Evolutionary conservation across 2,113 vertebrate genomes (phyloP).

Genomic region (Campylorhamphus procurvoides): DNA sequence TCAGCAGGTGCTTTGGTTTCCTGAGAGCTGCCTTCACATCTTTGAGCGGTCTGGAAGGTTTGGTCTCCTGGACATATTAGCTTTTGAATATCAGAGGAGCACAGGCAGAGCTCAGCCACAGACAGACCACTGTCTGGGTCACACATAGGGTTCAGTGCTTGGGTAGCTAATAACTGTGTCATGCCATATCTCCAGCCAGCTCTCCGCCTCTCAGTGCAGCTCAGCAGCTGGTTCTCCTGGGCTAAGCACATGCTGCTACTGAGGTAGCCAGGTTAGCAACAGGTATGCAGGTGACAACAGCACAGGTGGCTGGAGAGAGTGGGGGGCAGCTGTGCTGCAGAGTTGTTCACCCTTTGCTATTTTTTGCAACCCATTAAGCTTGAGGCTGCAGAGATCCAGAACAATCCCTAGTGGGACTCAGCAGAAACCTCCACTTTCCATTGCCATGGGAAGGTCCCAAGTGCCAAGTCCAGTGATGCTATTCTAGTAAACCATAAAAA

Average conservation of each 20-base stretch:
- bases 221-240: neutral
- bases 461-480: neutral
- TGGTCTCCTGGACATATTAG: fast-evolving
- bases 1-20: neutral
- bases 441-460: neutral
- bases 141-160: neutral
- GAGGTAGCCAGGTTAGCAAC: neutral
- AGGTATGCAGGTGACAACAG: neutral
- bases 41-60: neutral
- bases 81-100: neutral
- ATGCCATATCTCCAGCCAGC: neutral
- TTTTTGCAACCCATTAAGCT: neutral
- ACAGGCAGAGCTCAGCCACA: neutral
- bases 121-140: neutral
- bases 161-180: neutral
- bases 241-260: neutral
- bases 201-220: neutral
- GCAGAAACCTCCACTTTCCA: neutral
- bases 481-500: neutral
- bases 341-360: neutral
- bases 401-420: neutral
- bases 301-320: neutral
- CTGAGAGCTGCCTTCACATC: neutral
- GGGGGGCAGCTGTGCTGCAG: neutral
- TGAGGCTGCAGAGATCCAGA: neutral